These are phyloP conservation scores for Neosalanx taihuensis DNA, from an alignment of 2,797 vertebrate species.

Conservation along the genomic window DNA sequence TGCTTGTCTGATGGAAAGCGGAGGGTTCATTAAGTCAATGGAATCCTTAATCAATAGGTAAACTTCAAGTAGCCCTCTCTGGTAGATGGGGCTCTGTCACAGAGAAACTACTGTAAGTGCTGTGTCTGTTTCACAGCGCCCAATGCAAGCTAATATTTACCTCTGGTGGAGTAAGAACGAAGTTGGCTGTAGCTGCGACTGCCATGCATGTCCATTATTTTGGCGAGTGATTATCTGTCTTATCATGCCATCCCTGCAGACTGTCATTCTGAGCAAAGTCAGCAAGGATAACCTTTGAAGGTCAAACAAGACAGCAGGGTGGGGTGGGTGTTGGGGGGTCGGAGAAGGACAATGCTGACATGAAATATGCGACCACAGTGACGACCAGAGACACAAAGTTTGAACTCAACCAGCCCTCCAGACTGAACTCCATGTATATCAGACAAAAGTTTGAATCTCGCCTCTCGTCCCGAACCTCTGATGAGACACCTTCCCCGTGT, in stretches of 20 bases:
- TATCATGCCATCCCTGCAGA: not conserved
- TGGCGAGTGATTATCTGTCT: not conserved
- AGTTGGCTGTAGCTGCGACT: not conserved
- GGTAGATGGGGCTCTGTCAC: slow-evolving; percentile 44
- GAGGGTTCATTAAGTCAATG: slow-evolving; percentile 96
- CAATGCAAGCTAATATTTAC: not conserved
- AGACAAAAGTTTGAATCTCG: slow-evolving; percentile 42
- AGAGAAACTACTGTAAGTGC: slow-evolving; percentile 21
- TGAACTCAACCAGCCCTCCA: slow-evolving; percentile 43
- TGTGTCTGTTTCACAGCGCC: not conserved
- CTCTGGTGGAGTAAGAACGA: not conserved
- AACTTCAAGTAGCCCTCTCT: slow-evolving; percentile 83
- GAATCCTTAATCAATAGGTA: slow-evolving; percentile 94
- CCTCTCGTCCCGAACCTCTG: slow-evolving; percentile 54
- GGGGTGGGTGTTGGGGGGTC: not conserved
- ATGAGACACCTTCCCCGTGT: slow-evolving; percentile 54
- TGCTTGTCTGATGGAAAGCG: slow-evolving; percentile 83
- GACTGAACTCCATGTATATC: slow-evolving; percentile 62
- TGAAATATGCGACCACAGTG: slow-evolving; percentile 13
- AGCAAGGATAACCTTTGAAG: slow-evolving; percentile 32
- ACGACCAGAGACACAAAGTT: slow-evolving; percentile 47
- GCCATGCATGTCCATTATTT: not conserved
- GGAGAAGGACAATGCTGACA: slow-evolving; percentile 22
- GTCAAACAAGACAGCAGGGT: slow-evolving; percentile 21
- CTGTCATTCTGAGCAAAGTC: slow-evolving; percentile 17